A percentile compares a stretch with the other conserved stretches of the same genome.
phyloP scores from a whole-genome alignment of 2,888 invertebrate species.

The Pedicia rivosa region DNA sequence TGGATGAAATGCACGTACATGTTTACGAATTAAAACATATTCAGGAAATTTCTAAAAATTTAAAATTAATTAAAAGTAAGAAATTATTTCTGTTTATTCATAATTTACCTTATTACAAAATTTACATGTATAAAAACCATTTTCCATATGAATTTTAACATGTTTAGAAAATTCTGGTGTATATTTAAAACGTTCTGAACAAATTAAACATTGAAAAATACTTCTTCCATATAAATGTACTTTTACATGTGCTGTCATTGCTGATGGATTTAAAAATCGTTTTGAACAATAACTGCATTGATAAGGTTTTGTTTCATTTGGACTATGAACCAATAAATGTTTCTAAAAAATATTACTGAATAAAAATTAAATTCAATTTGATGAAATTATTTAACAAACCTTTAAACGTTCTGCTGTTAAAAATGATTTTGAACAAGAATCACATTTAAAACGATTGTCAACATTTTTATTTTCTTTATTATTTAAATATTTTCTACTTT shows the following conservation, averaged over 20 bases:
- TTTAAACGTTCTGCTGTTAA: slow-evolving; percentile 6
- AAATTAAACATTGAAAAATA: slow-evolving; percentile 47
- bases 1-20: slow-evolving; percentile 56
- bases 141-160: slow-evolving; percentile 42
- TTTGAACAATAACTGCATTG: slow-evolving; percentile 48
- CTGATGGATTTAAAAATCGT: slow-evolving; percentile 54
- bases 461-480: slow-evolving; percentile 8
- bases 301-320: slow-evolving; percentile 50
- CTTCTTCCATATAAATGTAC: slow-evolving; percentile 34
- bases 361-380: slow-evolving; percentile 8
- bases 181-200: slow-evolving; percentile 48
- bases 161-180: slow-evolving; percentile 48
- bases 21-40: slow-evolving; percentile 54
- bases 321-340: slow-evolving; percentile 49
- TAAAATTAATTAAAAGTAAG: too few relatives aligned
- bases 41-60: slow-evolving; percentile 40
- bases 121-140: slow-evolving; percentile 51
- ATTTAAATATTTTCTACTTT: slow-evolving; percentile 2
- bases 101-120: slow-evolving; percentile 41
- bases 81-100: slow-evolving; percentile 8
- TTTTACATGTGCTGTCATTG: slow-evolving; percentile 53
- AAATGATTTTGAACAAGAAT: slow-evolving; percentile 8
- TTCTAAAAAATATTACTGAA: slow-evolving; percentile 31
- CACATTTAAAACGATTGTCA: slow-evolving; percentile 18
- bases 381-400: too few relatives aligned